Conservation (phyloP, 2,797 vertebrate genomes). For the Chromobotia macracanthus region DNA sequence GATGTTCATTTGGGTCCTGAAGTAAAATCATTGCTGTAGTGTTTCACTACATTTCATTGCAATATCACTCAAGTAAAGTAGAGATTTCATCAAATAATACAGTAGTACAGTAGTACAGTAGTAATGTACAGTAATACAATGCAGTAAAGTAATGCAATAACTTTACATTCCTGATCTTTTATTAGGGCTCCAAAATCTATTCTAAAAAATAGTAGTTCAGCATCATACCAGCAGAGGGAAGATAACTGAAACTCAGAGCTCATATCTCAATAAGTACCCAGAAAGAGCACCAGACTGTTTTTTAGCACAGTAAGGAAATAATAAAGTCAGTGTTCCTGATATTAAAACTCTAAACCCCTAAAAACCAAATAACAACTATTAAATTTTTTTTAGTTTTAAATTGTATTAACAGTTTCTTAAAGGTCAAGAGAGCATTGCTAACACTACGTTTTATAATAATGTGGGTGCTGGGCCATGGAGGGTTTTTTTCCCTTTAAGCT, state of each 20-base stretch:
- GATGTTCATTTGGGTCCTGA: not conserved
- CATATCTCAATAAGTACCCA: not conserved
- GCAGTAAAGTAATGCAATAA: not conserved
- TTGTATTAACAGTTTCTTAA: not conserved
- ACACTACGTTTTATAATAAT: not conserved
- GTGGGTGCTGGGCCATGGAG: slow-evolving; percentile 3
- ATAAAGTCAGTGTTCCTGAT: not conserved
- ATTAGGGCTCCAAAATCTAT: not conserved
- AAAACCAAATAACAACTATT: too few species aligned
- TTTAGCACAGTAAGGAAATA: not conserved
- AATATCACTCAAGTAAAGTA: not conserved
- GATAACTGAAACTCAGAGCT: not conserved
- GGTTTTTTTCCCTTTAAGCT: slow-evolving; percentile 20
- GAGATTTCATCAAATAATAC: not conserved
- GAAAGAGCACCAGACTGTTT: not conserved
- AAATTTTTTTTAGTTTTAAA: too few species aligned
- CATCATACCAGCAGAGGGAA: slow-evolving; percentile 46
- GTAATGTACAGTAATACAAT: too few species aligned
- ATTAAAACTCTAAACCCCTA: too few species aligned
- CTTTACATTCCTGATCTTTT: not conserved
- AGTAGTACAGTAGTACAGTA: not conserved
- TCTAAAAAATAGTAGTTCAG: slow-evolving; percentile 28
- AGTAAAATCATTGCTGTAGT: not conserved
- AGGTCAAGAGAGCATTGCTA: not conserved
- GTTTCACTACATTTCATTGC: not conserved